phyloP scores from a whole-genome alignment of 2,888 invertebrate species.

The Acrocyrtus sp. region DNA sequence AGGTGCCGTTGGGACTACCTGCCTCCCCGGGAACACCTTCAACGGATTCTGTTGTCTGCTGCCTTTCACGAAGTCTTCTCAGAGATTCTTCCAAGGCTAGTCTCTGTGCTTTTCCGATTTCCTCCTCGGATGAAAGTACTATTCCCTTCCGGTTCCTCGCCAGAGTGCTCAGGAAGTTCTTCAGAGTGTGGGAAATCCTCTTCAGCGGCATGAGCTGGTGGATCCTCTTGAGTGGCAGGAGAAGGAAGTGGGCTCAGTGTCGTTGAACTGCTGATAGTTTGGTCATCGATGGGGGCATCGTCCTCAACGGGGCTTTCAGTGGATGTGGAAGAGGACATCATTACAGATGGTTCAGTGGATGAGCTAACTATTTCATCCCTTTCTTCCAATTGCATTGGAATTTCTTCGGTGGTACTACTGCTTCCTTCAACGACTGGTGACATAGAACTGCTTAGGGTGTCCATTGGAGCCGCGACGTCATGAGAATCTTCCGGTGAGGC shows the following conservation, averaged over 20 bases:
- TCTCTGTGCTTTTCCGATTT: slow-evolving; percentile 47
- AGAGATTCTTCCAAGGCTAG: slow-evolving; percentile 37
- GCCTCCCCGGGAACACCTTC: neutral
- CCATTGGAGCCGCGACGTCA: neutral
- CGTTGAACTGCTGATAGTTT: neutral
- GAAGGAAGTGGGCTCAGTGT: neutral
- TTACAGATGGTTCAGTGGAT: neutral
- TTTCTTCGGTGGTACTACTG: slow-evolving; percentile 13
- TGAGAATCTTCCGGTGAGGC: no score
- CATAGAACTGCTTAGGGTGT: neutral
- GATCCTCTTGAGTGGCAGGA: neutral
- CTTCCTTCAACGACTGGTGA: neutral
- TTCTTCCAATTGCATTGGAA: neutral
- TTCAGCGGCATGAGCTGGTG: neutral
- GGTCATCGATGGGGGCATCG: neutral
- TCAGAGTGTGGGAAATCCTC: slow-evolving; percentile 9
- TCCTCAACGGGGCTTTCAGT: neutral
- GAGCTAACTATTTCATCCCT: neutral
- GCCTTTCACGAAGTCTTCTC: slow-evolving; percentile 38
- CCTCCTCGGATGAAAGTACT: slow-evolving; percentile 36
- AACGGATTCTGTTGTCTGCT: slow-evolving; percentile 16
- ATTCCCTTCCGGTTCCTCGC: no score
- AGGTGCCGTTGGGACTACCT: neutral
- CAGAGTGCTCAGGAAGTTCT: no score
- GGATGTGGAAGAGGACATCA: neutral